phyloP scores from a whole-genome alignment of 2,888 invertebrate genomes.

The Eueremaeus valkanovi region DNA sequence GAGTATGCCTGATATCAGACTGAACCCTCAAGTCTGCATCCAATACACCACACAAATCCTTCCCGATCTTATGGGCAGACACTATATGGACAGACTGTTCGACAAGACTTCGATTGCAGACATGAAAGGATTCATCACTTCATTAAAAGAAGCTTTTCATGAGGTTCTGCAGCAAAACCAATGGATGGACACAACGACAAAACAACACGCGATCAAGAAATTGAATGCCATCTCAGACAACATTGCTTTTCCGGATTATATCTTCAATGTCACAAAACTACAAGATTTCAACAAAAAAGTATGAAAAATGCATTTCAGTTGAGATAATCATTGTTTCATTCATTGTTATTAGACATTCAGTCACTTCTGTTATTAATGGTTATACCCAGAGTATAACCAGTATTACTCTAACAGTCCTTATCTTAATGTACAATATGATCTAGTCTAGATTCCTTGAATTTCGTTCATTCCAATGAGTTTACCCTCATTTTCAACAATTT shows the following conservation, averaged over 20 bases:
- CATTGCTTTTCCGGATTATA: slow-evolving; percentile 56
- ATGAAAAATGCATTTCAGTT: too few relatives aligned
- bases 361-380: too few relatives aligned
- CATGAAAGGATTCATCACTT: slow-evolving; percentile 50
- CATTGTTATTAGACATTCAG: too few relatives aligned
- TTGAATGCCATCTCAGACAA: slow-evolving; percentile 55
- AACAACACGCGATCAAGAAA: slow-evolving; percentile 55
- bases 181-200: slow-evolving; percentile 56
- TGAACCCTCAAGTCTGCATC: slow-evolving; percentile 10
- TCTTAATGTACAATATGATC: too few relatives aligned
- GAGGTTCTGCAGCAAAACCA: slow-evolving; percentile 51
- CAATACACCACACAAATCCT: not conserved
- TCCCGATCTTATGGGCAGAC: slow-evolving; percentile 37
- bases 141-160: slow-evolving; percentile 51
- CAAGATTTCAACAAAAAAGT: slow-evolving; percentile 47
- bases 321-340: too few relatives aligned
- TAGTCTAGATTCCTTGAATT: too few relatives aligned
- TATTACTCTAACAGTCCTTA: too few relatives aligned
- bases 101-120: slow-evolving; percentile 25
- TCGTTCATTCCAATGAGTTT: too few relatives aligned
- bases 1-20: not conserved
- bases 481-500: too few relatives aligned
- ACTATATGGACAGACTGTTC: slow-evolving; percentile 40
- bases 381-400: too few relatives aligned
- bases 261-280: slow-evolving; percentile 51